A percentile compares a stretch with the other conserved stretches of the same genome.
Conservation (phyloP, 2,888 invertebrate genomes). For the Gastracanthus pulcherrimus region DNA sequence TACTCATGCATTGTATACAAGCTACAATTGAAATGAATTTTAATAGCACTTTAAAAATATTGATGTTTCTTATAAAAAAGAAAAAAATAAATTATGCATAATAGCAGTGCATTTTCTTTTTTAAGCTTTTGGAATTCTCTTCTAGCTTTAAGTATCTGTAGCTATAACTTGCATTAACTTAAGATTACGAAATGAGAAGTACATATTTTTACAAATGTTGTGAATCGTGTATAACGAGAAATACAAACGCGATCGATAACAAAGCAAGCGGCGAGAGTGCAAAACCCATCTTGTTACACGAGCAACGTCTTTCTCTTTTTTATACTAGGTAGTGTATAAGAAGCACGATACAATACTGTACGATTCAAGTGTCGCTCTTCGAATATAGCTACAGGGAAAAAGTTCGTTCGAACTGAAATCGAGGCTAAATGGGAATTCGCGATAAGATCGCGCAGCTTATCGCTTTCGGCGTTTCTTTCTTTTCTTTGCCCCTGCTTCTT, state of each 20-base stretch:
- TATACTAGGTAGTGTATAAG: background rate
- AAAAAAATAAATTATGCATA: too few species aligned
- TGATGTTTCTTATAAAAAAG: too few species aligned
- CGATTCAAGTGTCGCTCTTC: background rate
- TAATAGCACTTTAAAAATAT: too few species aligned
- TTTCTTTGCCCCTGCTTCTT: background rate
- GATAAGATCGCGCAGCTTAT: conserved; percentile 39
- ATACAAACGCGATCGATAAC: background rate
- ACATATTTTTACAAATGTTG: too few species aligned
- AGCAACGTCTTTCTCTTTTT: background rate
- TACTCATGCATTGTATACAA: too few species aligned
- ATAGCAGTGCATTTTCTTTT: too few species aligned
- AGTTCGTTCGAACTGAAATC: conserved; percentile 25
- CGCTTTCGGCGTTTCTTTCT: conserved; percentile 18
- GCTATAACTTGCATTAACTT: too few species aligned
- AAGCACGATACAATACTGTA: background rate
- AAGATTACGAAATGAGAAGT: too few species aligned
- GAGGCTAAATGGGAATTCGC: conserved; percentile 43
- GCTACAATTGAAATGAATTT: too few species aligned
- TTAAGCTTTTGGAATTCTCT: too few species aligned
- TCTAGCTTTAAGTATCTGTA: too few species aligned
- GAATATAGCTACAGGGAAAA: conserved; percentile 1
- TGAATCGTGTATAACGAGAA: too few species aligned
- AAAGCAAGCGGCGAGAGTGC: background rate
- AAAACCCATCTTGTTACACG: background rate